phyloP scores from a whole-genome alignment of 2,888 invertebrate species.

The Andrena minutula region DNA sequence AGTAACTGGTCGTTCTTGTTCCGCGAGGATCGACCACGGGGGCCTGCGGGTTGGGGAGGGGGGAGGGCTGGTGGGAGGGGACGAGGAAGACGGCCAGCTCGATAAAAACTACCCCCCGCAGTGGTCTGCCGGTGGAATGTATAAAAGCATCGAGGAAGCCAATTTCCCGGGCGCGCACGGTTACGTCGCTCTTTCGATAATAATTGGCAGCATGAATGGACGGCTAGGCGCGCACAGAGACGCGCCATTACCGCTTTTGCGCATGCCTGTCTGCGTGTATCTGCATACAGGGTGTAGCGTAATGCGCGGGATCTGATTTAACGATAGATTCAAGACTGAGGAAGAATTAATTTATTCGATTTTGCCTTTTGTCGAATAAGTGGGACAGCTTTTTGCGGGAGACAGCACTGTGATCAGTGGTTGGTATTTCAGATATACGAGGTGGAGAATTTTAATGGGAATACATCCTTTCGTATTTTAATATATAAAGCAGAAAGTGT shows the following conservation, averaged over 20 bases:
- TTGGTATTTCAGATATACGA: no score
- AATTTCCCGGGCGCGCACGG: slow-evolving; percentile 72
- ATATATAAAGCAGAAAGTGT: no score
- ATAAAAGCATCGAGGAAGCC: slow-evolving; percentile 72
- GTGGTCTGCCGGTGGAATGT: slow-evolving; percentile 51
- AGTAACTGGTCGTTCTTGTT: slow-evolving; percentile 38
- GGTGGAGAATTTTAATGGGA: no score
- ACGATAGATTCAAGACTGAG: neutral
- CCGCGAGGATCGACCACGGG: slow-evolving; percentile 29
- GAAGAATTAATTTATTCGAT: neutral
- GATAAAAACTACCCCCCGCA: slow-evolving; percentile 61
- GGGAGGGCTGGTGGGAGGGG: slow-evolving; percentile 3
- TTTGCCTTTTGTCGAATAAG: no score
- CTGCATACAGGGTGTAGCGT: neutral
- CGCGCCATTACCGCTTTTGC: slow-evolving; percentile 12
- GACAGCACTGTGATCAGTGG: no score
- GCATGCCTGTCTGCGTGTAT: neutral
- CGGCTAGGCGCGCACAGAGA: slow-evolving; percentile 69
- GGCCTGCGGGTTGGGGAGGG: neutral
- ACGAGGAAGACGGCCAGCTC: slow-evolving; percentile 17
- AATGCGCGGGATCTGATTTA: neutral
- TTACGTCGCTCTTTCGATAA: slow-evolving; percentile 75
- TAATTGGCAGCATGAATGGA: slow-evolving; percentile 80
- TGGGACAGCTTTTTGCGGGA: no score
- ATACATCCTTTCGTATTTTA: no score